phyloP scores from a whole-genome alignment of 1,140 invertebrate species.

The Plutomurus gul region DNA sequence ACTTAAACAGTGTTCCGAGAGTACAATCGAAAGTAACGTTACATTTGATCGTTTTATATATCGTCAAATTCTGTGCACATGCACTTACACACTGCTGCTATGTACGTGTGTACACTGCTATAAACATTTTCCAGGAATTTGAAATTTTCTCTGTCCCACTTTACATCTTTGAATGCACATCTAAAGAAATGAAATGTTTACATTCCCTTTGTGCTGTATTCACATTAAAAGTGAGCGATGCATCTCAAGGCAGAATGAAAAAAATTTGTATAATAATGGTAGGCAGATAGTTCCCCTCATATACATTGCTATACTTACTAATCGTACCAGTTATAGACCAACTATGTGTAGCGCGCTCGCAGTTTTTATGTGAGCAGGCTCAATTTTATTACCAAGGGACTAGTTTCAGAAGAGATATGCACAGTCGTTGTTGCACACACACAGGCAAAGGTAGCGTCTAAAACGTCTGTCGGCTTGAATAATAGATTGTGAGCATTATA shows the following conservation, averaged over 20 bases:
- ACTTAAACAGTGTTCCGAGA: not conserved
- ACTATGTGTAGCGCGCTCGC: no score
- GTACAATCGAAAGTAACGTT: no score
- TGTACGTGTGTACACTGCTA: not conserved
- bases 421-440: no score
- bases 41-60: no score
- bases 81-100: no score
- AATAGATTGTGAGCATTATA: not conserved
- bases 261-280: not conserved
- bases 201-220: not conserved
- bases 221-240: not conserved
- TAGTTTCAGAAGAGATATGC: not conserved
- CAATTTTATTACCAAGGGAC: not conserved
- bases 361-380: no score
- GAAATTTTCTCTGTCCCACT: conserved; percentile 13
- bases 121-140: not conserved
- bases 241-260: not conserved
- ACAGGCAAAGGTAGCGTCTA: no score
- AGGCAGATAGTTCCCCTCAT: no score
- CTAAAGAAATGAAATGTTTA: no score
- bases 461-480: conserved; percentile 3
- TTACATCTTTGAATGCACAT: not conserved
- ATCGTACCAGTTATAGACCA: no score
- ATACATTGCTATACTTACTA: no score
- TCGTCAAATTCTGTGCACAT: no score